Conservation (phyloP, 2,797 vertebrate genomes). For the Hoplostethus atlanticus region DNA sequence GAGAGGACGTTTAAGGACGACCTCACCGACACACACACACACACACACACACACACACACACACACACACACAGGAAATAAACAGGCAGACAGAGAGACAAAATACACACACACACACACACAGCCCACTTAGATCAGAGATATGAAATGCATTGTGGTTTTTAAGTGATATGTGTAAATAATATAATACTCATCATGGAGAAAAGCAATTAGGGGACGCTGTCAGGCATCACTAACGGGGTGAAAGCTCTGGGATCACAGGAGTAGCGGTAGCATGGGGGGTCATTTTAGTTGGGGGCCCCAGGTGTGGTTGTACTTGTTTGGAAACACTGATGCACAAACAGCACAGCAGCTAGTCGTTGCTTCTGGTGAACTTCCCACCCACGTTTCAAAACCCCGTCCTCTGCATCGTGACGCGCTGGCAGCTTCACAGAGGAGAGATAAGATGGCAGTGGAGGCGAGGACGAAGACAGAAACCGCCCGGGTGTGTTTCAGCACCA, state of each 20-base stretch:
- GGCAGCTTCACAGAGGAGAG: slow-evolving; percentile 6
- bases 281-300: no score
- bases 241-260: not conserved
- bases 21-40: not conserved
- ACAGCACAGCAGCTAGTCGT: not conserved
- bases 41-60: not conserved
- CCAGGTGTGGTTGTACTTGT: no score
- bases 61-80: not conserved
- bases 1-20: not conserved
- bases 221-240: not conserved
- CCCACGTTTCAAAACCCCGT: slow-evolving; percentile 32
- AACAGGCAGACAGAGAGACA: not conserved
- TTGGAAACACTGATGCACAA: not conserved
- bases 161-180: slow-evolving; percentile 1
- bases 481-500: slow-evolving; percentile 53
- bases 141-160: not conserved
- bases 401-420: slow-evolving; percentile 32
- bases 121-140: not conserved
- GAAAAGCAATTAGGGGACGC: not conserved
- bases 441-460: not conserved
- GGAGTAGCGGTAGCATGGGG: no score
- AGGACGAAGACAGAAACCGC: no score
- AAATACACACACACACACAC: not conserved
- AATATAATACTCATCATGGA: not conserved
- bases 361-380: slow-evolving; percentile 20